Evolutionary conservation across 2,113 vertebrate genomes (phyloP).

Genomic region (Boleophthalmus pectinirostris): DNA sequence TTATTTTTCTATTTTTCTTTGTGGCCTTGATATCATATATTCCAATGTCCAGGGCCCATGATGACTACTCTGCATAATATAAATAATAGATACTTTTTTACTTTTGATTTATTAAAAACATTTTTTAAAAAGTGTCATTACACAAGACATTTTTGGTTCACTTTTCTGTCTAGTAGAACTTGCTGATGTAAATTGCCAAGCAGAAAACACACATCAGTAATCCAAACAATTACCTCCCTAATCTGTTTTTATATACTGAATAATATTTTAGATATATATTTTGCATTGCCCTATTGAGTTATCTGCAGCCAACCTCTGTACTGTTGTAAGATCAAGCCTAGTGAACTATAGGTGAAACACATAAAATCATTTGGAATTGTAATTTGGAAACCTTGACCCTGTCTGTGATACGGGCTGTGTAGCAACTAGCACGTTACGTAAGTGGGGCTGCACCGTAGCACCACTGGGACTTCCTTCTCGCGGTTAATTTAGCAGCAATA

Average conservation of each 20-base stretch:
- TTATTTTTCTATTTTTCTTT: not conserved
- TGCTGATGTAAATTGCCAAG: not conserved
- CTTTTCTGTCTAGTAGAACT: not conserved
- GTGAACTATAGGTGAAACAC: constrained; percentile 10
- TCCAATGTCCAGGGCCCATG: not conserved
- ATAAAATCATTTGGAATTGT: constrained; percentile 4
- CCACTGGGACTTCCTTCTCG: constrained; percentile 41
- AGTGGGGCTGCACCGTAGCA: constrained; percentile 18
- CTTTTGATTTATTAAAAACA: no score
- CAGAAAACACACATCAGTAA: not conserved
- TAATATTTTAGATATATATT: not conserved
- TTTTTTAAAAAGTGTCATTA: no score
- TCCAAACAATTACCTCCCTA: not conserved
- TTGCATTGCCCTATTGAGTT: not conserved
- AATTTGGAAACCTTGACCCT: constrained; percentile 26
- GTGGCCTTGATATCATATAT: not conserved
- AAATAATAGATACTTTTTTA: no score
- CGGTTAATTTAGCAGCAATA: constrained; percentile 54
- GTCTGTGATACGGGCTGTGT: constrained; percentile 11
- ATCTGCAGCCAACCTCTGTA: not conserved
- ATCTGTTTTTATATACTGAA: not conserved
- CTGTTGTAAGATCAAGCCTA: not conserved
- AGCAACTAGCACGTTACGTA: constrained; percentile 36
- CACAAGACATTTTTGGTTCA: not conserved
- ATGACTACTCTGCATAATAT: not conserved